Base-by-base conservation (phyloP, 1,140 invertebrate genomes). In the Drosophila navojoa region DNA sequence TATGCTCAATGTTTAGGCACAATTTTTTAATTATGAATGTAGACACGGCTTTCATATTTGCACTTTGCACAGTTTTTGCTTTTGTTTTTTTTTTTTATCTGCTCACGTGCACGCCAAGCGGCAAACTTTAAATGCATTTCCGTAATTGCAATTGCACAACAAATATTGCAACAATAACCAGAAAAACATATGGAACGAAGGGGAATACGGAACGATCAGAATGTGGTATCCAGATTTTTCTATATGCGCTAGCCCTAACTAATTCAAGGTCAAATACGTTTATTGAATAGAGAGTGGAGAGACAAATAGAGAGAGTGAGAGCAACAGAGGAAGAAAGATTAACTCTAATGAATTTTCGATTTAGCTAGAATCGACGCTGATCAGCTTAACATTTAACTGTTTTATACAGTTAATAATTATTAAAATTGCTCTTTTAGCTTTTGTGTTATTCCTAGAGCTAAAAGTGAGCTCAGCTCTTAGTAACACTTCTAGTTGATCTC, bases 131-230 rank as follows among this genome's bases (percentile, higher is more conserved):
- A 61, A 59, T 42, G 52, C 50, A 55, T 73, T 69, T 74, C 71
- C 71, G 59, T 63, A 70, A 70, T 70, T 70, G 44, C 71, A 62
- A 35, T 62, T 70, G 40, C 59, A 70, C 58, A 62, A 70, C 57
- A 54, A 68, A 49, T 53, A 50, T 42, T 52, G 32, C 53, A 40
- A 19, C 29, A 52, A 7, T 16, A 52, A 52, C 45, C 16, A 49
- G 6, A 42, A 63, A 1, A 42, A 19, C 19, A 38, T 50, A 38
- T 10, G 10, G 40, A 13, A 29, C 19, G 16, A 44, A 3, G 40
- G 27, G 25, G 13, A 71, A 52, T 38, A 27, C 27, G 25, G 15
- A 45, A 19, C 22, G 19, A n/a, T 13, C 25, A 45, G 27, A 13
- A 55, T 16, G 15, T 32, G 27, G 13, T 63, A n/a, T 7, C 19